These are phyloP conservation scores for Penaeus vannamei DNA, from an alignment of 1,140 invertebrate species.

Conservation along the genomic window DNA sequence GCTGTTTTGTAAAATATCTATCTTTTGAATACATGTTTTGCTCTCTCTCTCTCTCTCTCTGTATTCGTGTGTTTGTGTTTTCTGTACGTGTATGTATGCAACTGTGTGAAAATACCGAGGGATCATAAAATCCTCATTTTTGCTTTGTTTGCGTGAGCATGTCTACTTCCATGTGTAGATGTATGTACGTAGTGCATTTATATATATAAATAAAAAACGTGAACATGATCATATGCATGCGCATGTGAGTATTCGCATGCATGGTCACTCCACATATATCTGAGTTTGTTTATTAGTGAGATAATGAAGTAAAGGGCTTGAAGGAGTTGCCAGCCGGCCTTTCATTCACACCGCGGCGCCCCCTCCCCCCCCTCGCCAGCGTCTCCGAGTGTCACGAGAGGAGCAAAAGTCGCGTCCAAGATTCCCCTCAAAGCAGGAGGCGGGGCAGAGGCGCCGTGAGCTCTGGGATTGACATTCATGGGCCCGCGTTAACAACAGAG, in stretches of 20 bases:
- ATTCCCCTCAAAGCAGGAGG: not conserved
- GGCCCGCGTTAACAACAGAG: constrained; percentile 42
- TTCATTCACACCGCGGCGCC: not conserved
- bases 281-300: not conserved
- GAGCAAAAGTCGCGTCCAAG: not conserved
- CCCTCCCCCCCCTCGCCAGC: constrained; percentile 17
- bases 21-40: no score
- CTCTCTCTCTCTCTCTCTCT: no score
- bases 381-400: not conserved
- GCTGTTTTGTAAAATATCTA: no score
- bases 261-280: not conserved
- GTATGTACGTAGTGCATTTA: no score
- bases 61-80: no score
- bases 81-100: no score
- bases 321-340: not conserved
- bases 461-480: constrained; percentile 25
- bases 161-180: no score
- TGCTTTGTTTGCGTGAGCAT: no score
- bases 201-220: not conserved
- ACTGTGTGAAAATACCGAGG: no score
- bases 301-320: constrained; percentile 12
- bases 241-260: not conserved
- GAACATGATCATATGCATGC: not conserved
- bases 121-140: no score
- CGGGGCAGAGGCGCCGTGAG: not conserved